These are phyloP conservation scores for Clarias pachynema DNA, from an alignment of 2,797 vertebrate genomes.

Conservation along the genomic window DNA sequence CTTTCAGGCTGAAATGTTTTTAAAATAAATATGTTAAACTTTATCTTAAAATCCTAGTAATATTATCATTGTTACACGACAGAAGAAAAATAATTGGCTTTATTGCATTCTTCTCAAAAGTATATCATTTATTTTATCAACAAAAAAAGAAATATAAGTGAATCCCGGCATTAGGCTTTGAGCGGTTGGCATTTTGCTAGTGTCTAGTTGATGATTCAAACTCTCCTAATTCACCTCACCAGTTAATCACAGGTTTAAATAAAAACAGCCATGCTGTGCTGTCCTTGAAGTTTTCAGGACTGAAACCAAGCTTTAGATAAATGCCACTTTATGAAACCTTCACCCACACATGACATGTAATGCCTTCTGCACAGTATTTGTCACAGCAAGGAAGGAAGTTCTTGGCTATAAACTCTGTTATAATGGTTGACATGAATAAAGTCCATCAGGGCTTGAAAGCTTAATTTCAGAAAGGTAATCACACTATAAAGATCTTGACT, in stretches of 20 bases:
- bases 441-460: constrained; percentile 54
- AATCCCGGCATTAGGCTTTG: background rate
- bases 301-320: constrained; percentile 8
- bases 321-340: constrained; percentile 45
- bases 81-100: background rate
- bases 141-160: background rate
- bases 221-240: background rate
- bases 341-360: constrained; percentile 28
- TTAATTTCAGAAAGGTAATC: constrained; percentile 63
- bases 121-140: background rate
- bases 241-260: constrained; percentile 8
- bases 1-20: background rate
- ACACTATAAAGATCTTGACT: constrained; percentile 59
- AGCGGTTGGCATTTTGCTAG: background rate
- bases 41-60: background rate
- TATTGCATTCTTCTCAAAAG: background rate
- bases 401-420: constrained; percentile 55
- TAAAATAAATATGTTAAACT: too few species aligned
- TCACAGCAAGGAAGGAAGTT: constrained; percentile 22
- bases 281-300: background rate
- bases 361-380: constrained; percentile 60
- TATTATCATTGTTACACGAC: background rate
- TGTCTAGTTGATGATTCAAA: constrained; percentile 3
- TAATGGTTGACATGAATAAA: constrained; percentile 57
- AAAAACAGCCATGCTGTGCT: background rate